Conservation (phyloP, 2,797 vertebrate genomes). For the Novumbra hubbsi region DNA sequence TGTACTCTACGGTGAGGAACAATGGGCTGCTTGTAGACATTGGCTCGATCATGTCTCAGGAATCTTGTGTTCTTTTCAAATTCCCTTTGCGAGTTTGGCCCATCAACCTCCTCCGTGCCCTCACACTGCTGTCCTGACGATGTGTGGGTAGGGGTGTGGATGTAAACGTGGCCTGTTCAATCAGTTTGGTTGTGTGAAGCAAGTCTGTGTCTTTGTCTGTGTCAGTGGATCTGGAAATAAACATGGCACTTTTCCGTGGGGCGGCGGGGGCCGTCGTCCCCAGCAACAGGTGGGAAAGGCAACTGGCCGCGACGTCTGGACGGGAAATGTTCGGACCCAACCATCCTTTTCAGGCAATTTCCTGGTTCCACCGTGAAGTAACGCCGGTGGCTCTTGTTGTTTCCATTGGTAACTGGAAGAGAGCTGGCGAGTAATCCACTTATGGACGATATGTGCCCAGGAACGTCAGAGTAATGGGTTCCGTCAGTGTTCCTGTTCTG, state of each 20-base stretch:
- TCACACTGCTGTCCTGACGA: background rate
- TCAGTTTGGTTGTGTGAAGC: conserved; percentile 25
- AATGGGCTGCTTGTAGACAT: conserved; percentile 25
- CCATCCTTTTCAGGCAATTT: too few species aligned
- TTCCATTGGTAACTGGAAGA: background rate
- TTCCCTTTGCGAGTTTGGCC: conserved; percentile 19
- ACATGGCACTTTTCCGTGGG: conserved; percentile 15
- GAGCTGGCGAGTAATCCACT: background rate
- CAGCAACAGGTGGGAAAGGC: background rate
- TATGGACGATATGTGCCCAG: background rate
- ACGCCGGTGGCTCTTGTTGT: background rate
- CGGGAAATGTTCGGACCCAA: background rate
- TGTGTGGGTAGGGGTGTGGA: conserved; percentile 6
- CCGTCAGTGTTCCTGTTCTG: background rate
- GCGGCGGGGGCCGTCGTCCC: background rate
- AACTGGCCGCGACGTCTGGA: background rate
- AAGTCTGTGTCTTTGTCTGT: conserved; percentile 40
- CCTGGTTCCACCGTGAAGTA: background rate
- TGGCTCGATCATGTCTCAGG: conserved; percentile 25
- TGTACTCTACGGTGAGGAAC: conserved; percentile 14
- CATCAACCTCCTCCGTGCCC: conserved; percentile 11
- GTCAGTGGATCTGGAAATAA: conserved; percentile 35
- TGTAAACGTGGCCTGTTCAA: background rate
- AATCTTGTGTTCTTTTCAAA: conserved; percentile 11
- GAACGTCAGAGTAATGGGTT: background rate